Evolutionary conservation across 2,113 vertebrate genomes (phyloP).

Genomic region (Sphaerodactylus townsendi): DNA sequence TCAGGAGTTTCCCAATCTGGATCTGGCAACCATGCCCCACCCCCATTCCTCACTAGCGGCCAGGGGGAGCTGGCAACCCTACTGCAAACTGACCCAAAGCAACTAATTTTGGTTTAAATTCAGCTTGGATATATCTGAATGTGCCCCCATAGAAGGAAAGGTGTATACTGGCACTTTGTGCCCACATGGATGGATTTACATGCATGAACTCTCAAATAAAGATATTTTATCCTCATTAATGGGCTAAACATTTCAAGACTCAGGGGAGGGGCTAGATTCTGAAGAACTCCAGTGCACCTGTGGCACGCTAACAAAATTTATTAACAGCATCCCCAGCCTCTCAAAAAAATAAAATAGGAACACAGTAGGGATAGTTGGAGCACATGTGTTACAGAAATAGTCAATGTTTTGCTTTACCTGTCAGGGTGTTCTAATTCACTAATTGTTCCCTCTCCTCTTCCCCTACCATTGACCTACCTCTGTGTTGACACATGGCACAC

Average conservation of each 20-base stretch:
- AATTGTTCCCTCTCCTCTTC: background rate
- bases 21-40: too few species aligned
- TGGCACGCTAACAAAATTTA: background rate
- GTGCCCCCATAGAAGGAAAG: background rate
- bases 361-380: background rate
- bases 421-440: too few species aligned
- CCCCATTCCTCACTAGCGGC: too few species aligned
- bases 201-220: background rate
- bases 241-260: background rate
- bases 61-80: too few species aligned
- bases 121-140: too few species aligned
- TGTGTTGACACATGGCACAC: background rate
- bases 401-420: background rate
- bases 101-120: too few species aligned
- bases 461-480: too few species aligned
- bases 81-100: too few species aligned
- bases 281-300: background rate
- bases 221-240: background rate
- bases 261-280: background rate
- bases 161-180: background rate
- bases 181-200: background rate
- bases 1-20: too few species aligned
- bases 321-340: background rate
- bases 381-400: background rate
- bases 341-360: background rate